These are phyloP conservation scores for Lamproptera curius DNA, from an alignment of 2,888 invertebrate genomes.

Conservation along the genomic window DNA sequence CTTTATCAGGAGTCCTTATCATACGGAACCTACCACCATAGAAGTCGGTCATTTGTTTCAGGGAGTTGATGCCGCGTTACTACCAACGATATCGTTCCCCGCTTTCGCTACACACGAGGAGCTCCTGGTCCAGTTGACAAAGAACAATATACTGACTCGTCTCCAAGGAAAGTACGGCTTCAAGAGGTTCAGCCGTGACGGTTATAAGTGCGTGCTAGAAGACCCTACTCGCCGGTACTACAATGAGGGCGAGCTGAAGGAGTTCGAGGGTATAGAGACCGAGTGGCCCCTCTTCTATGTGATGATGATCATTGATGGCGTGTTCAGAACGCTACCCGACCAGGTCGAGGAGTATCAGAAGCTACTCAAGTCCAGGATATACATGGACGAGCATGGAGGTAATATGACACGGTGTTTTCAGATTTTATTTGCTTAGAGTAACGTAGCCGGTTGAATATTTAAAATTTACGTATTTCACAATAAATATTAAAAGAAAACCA, in stretches of 20 bases:
- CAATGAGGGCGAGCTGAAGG: constrained; percentile 93
- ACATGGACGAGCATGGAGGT: constrained; percentile 90
- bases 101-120: constrained; percentile 99
- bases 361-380: constrained; percentile 88
- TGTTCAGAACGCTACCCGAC: constrained; percentile 90
- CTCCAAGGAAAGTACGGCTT: constrained; percentile 95
- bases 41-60: too few relatives aligned
- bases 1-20: too few relatives aligned
- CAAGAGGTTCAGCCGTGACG: constrained; percentile 96
- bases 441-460: too few relatives aligned
- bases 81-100: constrained; percentile 97
- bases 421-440: too few relatives aligned
- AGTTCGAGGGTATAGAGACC: constrained; percentile 97
- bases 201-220: constrained; percentile 93
- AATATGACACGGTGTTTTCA: too few relatives aligned
- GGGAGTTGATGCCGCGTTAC: constrained; percentile 95
- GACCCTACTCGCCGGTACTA: constrained; percentile 89
- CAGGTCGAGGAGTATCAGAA: constrained; percentile 96
- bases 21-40: too few relatives aligned
- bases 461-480: too few relatives aligned
- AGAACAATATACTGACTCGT: constrained; percentile 88
- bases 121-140: constrained; percentile 89
- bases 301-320: constrained; percentile 97
- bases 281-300: constrained; percentile 99
- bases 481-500: too few relatives aligned